Evolutionary conservation across 2,888 invertebrate species (phyloP).

Genomic region (Melieria crassipennis): DNA sequence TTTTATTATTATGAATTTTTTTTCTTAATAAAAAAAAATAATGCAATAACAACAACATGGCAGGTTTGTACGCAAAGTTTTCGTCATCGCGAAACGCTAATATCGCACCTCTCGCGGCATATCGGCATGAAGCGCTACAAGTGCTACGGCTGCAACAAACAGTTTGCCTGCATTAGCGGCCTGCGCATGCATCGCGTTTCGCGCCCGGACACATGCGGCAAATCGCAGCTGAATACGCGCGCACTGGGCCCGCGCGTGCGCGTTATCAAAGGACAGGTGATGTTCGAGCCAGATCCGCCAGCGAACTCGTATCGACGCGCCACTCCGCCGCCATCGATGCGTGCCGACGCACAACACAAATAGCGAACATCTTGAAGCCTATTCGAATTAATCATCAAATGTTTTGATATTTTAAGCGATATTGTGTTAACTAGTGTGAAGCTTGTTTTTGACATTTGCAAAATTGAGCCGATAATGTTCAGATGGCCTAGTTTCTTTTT

Average conservation of each 20-base stretch:
- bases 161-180: slow-evolving; percentile 61
- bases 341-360: too few species aligned
- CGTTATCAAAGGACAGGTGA: slow-evolving; percentile 58
- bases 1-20: slow-evolving; percentile 5
- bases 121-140: slow-evolving; percentile 64
- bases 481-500: too few species aligned
- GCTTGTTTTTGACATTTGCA: too few species aligned
- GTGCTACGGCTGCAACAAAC: slow-evolving; percentile 59
- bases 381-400: too few species aligned
- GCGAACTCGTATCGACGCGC: neutral
- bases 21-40: neutral
- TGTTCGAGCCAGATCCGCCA: slow-evolving; percentile 58
- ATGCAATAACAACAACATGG: neutral
- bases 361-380: too few species aligned
- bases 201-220: slow-evolving; percentile 58
- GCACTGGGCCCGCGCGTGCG: slow-evolving; percentile 62
- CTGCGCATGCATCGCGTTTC: slow-evolving; percentile 58
- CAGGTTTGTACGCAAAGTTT: slow-evolving; percentile 59
- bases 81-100: slow-evolving; percentile 62
- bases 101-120: slow-evolving; percentile 61
- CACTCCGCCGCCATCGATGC: too few species aligned
- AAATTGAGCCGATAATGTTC: too few species aligned
- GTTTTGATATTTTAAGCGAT: too few species aligned
- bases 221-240: slow-evolving; percentile 58
- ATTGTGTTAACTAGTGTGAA: too few species aligned